Percentiles rank a stretch among this genome's conserved stretches.
These are phyloP conservation scores for Drosophila sechellia DNA, from an alignment of 1,140 invertebrate genomes.

Conservation along the genomic window DNA sequence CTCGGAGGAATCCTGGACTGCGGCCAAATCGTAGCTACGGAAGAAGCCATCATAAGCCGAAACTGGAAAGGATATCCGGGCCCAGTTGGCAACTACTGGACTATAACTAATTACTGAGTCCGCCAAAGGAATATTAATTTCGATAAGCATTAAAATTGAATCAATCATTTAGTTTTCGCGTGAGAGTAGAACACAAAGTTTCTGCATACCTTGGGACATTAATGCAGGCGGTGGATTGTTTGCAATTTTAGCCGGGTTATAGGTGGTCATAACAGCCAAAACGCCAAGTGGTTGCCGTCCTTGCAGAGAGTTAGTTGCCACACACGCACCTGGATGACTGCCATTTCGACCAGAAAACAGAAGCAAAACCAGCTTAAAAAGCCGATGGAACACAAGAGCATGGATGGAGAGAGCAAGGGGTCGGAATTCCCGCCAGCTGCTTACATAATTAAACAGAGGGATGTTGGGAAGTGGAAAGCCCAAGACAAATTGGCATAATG, in stretches of 20 bases:
- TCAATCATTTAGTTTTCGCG: constrained; percentile 55
- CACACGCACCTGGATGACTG: constrained; percentile 11
- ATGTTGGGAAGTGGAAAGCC: background rate
- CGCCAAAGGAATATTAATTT: constrained; percentile 32
- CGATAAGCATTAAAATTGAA: constrained; percentile 73
- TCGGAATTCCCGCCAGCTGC: constrained; percentile 41
- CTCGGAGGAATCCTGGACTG: constrained; percentile 31
- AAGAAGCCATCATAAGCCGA: constrained; percentile 65
- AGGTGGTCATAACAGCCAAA: constrained; percentile 15
- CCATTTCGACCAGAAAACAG: constrained; percentile 54
- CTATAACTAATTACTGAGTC: constrained; percentile 65
- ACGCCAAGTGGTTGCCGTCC: background rate
- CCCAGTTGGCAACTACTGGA: constrained; percentile 57
- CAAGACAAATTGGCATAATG: constrained; percentile 61
- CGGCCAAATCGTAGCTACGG: constrained; percentile 45
- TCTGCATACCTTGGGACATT: constrained; percentile 11
- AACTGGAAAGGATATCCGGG: constrained; percentile 36
- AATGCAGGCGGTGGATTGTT: constrained; percentile 4
- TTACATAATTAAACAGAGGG: constrained; percentile 64
- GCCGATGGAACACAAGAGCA: background rate
- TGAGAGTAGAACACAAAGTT: background rate
- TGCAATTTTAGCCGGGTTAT: constrained; percentile 17
- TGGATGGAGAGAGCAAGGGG: background rate
- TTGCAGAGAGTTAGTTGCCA: background rate
- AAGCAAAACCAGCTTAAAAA: constrained; percentile 33